phyloP scores from a whole-genome alignment of 2,797 vertebrate species.

The Enteromius afrohamiltoni region DNA sequence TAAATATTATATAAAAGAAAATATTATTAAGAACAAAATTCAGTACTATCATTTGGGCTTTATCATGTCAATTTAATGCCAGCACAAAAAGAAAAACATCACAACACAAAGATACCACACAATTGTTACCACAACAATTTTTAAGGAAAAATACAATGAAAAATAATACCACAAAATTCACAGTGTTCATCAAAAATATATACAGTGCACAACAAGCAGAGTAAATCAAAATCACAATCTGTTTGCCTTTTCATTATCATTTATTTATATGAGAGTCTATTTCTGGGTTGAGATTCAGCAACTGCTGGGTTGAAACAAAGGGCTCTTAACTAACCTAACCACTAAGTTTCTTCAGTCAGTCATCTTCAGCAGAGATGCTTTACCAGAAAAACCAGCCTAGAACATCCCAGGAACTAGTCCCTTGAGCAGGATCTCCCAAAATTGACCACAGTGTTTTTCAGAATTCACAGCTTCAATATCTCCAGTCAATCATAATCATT shows the following conservation, averaged over 20 bases:
- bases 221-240: conserved; percentile 14
- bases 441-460: neutral
- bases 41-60: neutral
- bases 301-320: neutral
- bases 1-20: neutral
- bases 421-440: neutral
- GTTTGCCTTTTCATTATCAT: neutral
- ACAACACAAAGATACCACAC: neutral
- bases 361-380: neutral
- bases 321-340: neutral
- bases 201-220: neutral
- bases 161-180: neutral
- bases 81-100: neutral
- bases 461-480: neutral
- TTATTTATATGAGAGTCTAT: neutral
- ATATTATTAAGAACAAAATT: neutral
- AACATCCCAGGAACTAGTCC: neutral
- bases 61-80: neutral
- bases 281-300: neutral
- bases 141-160: neutral
- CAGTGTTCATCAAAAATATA: neutral
- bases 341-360: neutral
- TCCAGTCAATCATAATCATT: conserved; percentile 5
- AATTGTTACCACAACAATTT: neutral
- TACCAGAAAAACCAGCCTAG: neutral